Evolutionary conservation across 2,888 invertebrate genomes (phyloP), one percentile per base, ranked within the genome.

Genomic region (Tetragonula carbonaria): DNA sequence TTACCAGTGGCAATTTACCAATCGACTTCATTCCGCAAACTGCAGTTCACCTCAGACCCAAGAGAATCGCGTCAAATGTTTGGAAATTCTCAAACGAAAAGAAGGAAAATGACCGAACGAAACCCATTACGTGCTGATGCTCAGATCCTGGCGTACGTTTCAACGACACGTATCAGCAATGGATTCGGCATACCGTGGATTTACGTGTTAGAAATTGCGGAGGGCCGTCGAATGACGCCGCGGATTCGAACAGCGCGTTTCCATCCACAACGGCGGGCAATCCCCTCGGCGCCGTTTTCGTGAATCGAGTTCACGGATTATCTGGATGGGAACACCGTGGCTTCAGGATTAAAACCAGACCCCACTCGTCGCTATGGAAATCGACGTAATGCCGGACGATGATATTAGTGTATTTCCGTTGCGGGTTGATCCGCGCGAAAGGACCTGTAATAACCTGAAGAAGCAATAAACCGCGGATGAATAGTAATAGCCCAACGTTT

Each of bases 241-340:
- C 53, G 78, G 28, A 66, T 72, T 67, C 53, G 14, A 55, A 50
- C 50, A 16, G 16, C 16, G 21, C 16, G 51, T 57, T 51, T 45
- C 73, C 72, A 63, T 74, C 28, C 28, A 75, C 63, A 80, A 67
- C 80, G 75, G 21, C 23, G 53, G 63, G 55, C 67, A 72, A 62
- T 80, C 72, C 74, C 57, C 72, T 55, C 55, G 38, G 14, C 23
- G 63, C n/a, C 70, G 72, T 63, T 70, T 53, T 53, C 73, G 76
- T 57, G 76, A 76, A 83, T 80, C 72, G 76, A 80, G 76, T 70
- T 68, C 73, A 18, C 57, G 80, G 80, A 83, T 83, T 83, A 83
- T 65, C 72, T 50, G 18, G 50, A 63, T 38, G 66, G 53, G 65
- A 80, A 67, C 55, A 50, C 62, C 73, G 51, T 11, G 33, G 53